Conservation (phyloP, 2,888 invertebrate species). For the Lathronympha strigana region DNA sequence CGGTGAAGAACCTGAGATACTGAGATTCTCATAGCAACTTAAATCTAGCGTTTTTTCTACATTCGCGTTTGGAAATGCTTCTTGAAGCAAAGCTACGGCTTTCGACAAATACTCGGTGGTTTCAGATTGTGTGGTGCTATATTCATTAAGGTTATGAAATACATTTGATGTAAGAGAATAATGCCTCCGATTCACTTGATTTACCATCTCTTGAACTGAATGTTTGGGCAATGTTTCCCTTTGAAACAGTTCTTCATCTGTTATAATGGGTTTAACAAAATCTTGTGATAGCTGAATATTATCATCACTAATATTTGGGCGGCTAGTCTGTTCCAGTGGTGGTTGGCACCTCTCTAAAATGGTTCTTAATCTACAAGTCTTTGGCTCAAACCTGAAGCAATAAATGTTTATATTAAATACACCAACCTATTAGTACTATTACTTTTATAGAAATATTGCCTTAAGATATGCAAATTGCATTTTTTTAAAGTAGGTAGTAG, state of each 20-base stretch:
- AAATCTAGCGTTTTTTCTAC: neutral
- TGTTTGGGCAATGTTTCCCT: neutral
- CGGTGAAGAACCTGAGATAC: neutral
- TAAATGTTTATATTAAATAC: neutral
- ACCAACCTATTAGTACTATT: neutral
- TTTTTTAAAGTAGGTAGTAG: too few relatives aligned
- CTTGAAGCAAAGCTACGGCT: neutral
- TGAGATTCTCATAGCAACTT: neutral
- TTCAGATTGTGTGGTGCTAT: neutral
- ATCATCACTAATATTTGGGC: neutral
- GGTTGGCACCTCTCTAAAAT: neutral
- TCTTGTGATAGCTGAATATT: neutral
- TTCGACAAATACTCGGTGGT: neutral
- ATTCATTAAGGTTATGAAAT: neutral
- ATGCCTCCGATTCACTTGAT: neutral
- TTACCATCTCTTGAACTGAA: neutral
- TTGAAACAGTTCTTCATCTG: neutral
- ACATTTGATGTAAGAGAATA: neutral
- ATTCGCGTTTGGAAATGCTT: neutral
- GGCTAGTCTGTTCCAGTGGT: neutral
- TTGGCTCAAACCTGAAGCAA: neutral
- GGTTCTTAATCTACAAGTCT: neutral
- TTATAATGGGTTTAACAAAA: neutral
- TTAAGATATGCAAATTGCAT: too few relatives aligned
- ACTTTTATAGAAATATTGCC: too few relatives aligned